Conservation (phyloP, 2,113 vertebrate species). For the Trematocara marginatum region DNA sequence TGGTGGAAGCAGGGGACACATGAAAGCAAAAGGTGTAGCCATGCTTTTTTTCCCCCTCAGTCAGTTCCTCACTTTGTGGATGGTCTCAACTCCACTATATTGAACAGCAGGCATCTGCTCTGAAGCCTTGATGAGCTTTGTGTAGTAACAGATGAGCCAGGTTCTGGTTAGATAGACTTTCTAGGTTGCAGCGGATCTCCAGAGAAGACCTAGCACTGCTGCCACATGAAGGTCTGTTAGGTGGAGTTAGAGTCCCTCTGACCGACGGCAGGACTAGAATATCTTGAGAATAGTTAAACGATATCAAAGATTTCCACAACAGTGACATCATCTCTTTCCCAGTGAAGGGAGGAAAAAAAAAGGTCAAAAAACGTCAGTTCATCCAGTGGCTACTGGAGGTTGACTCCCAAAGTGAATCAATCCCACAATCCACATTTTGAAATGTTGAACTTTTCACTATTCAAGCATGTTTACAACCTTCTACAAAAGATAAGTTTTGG, state of each 20-base stretch:
- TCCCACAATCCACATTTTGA: neutral
- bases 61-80: neutral
- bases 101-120: neutral
- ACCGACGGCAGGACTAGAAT: accelerated
- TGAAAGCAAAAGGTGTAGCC: neutral
- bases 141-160: neutral
- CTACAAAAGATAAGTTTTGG: accelerated
- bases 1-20: neutral
- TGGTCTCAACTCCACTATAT: neutral
- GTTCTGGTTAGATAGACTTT: neutral
- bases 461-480: neutral
- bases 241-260: neutral
- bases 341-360: accelerated
- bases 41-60: accelerated
- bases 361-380: neutral
- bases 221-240: neutral
- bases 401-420: neutral
- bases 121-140: neutral
- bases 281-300: neutral
- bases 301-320: neutral
- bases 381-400: neutral
- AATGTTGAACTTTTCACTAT: neutral
- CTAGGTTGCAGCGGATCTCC: neutral
- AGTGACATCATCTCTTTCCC: neutral
- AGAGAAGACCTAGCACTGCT: neutral